Conservation (phyloP, 2,113 vertebrate species). For the Alligator mississippiensis region DNA sequence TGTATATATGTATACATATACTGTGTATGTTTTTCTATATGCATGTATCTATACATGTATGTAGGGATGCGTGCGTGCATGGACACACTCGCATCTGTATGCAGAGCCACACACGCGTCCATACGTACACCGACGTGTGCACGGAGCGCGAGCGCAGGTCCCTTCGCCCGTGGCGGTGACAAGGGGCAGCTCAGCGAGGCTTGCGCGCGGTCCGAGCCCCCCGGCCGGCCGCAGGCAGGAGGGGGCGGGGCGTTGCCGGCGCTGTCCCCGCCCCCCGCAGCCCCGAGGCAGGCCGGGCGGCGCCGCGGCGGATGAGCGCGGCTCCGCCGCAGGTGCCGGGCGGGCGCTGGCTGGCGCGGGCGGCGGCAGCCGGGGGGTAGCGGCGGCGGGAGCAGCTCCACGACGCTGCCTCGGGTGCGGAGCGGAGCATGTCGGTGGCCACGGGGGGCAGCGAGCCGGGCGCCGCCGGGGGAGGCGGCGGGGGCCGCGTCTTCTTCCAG, state of each 20-base stretch:
- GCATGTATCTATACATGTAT: too few relatives aligned
- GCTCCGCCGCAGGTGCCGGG: slow-evolving; percentile 61
- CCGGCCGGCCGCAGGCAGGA: not conserved
- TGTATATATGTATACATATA: too few relatives aligned
- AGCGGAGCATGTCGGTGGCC: slow-evolving; percentile 72
- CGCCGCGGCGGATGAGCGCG: slow-evolving; percentile 30
- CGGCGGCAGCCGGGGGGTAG: slow-evolving; percentile 23
- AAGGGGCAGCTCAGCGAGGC: not conserved
- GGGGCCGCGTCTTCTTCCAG: slow-evolving; percentile 92
- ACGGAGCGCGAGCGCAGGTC: not conserved
- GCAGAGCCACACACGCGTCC: not conserved
- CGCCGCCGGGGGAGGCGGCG: slow-evolving; percentile 60
- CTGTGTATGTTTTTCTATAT: too few relatives aligned
- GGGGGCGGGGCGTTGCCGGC: not conserved
- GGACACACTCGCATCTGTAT: slow-evolving; percentile 49
- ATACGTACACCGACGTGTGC: not conserved
- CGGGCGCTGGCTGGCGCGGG: not conserved
- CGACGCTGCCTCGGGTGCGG: not conserved
- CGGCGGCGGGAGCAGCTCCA: slow-evolving; percentile 28
- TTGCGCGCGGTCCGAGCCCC: fast-evolving
- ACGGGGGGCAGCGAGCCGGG: slow-evolving; percentile 75
- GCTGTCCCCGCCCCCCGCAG: slow-evolving; percentile 11
- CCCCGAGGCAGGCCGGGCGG: slow-evolving; percentile 55
- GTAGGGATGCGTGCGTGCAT: not conserved
- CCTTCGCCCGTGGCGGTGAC: too few relatives aligned